Conservation (phyloP, 2,888 invertebrate species). For the Melipona bicolor region DNA sequence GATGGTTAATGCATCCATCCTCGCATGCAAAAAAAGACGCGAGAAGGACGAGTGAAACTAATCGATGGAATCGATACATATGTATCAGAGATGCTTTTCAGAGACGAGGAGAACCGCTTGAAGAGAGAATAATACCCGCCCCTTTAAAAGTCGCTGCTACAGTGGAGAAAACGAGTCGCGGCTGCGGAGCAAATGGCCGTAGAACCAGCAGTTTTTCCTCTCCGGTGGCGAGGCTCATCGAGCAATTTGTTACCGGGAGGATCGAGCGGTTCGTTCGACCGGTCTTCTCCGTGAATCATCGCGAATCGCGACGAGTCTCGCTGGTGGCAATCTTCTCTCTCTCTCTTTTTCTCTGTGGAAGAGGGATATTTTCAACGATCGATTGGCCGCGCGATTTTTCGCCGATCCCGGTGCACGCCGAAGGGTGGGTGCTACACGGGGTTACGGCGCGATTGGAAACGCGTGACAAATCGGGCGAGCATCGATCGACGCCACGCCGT, state of each 20-base stretch:
- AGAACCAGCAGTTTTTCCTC: constrained; percentile 54
- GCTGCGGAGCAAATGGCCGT: constrained; percentile 41
- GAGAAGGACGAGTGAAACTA: too few species aligned
- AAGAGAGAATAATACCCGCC: not conserved
- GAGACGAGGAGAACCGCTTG: too few species aligned
- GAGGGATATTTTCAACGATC: not conserved
- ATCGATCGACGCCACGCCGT: constrained; percentile 7
- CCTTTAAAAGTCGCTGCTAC: not conserved
- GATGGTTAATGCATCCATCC: too few species aligned
- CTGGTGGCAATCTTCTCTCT: not conserved
- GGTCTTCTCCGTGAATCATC: constrained; percentile 15
- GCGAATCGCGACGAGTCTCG: constrained; percentile 8
- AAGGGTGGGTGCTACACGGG: not conserved
- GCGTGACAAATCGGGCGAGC: constrained; percentile 36
- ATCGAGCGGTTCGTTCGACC: constrained; percentile 25
- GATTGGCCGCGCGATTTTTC: not conserved
- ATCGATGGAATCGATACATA: too few species aligned
- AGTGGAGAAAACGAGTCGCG: not conserved
- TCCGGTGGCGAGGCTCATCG: constrained; percentile 31
- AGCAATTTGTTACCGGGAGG: constrained; percentile 50
- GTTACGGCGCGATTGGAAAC: not conserved
- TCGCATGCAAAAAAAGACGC: too few species aligned
- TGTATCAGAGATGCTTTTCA: too few species aligned
- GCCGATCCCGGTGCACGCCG: not conserved
- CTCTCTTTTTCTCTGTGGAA: too few species aligned